Percentiles rank a stretch among this genome's conserved stretches.
Evolutionary conservation across 2,888 invertebrate genomes (phyloP).

Genomic region (Crematogaster levior): DNA sequence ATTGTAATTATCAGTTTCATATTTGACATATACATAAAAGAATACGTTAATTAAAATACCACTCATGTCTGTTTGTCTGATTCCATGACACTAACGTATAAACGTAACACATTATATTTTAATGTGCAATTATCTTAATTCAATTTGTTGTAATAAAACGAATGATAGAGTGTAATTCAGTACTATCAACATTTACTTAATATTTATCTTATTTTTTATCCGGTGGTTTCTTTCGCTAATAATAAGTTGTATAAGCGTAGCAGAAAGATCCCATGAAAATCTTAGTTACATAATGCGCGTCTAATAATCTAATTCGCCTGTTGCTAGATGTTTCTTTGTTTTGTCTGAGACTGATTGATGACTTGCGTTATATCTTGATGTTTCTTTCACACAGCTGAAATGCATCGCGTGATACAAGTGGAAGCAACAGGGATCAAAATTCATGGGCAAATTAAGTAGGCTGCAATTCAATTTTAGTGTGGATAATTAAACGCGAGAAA

Average conservation of each 20-base stretch:
- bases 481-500: conserved; percentile 33
- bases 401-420: conserved; percentile 33
- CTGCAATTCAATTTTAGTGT: conserved; percentile 25
- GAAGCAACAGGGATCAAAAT: conserved; percentile 15
- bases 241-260: not conserved
- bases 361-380: conserved; percentile 20
- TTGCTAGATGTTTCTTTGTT: not conserved
- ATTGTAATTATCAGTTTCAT: not conserved
- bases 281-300: too few relatives aligned
- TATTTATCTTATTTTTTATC: not conserved
- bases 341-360: conserved; percentile 22
- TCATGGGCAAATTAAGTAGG: conserved; percentile 26
- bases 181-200: not conserved
- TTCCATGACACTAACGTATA: not conserved
- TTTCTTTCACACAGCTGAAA: conserved; percentile 20
- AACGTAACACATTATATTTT: conserved; percentile 1
- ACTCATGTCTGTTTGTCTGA: not conserved
- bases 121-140: not conserved
- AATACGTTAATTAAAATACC: conserved; percentile 7
- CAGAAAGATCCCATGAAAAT: not conserved
- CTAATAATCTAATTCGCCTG: not conserved
- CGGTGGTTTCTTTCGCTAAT: not conserved
- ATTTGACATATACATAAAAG: not conserved
- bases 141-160: not conserved
- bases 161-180: not conserved